Base-by-base conservation (phyloP, 1,140 invertebrate species). In the Pseudomyrmex pallidus region DNA sequence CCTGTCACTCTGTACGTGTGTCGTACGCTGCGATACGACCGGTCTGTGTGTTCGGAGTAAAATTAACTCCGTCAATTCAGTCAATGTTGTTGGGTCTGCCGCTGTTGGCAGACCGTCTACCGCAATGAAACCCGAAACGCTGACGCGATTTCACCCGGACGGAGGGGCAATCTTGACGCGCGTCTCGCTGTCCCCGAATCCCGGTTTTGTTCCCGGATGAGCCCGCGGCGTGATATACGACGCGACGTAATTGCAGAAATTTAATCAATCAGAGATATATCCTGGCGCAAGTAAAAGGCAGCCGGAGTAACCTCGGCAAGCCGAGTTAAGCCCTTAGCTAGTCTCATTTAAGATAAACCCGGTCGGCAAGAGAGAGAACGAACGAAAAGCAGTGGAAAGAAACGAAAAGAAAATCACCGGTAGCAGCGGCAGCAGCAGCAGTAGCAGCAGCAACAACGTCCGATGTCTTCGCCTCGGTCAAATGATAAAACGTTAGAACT, bases 241-340 rank as follows among this genome's bases (percentile, higher is more conserved):
- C 87, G 83, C 85, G 90, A 90, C 90, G 92, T 93, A 93, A 93
- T 93, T 93, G 91, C 91, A 89, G 85, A 90, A 93, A 93, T 93
- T 93, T 93, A 93, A 93, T 93, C 93, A 93, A 93, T 93, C 92
- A 93, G 90, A 90, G 87, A 91, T 90, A 92, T 91, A 91, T 87
- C 90, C 85, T 84, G 73, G 84, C 89, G 85, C 87, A 87, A 90
- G 85, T 78, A 85, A 74, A 68, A 80, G 90, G 73, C 83, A 85
- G 83, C 72, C 74, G 85, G 54, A 59, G 76, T 82, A 73, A 85
- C 82, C 83, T 88, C 83, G 90, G 85, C 88, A 85, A 92, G 91
- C 86, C 83, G 78, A 88, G 88, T 91, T 93, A 93, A 93, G 87
- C 90, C 91, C 87, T 83, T 66, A 68, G 87, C 89, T 89, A 92